Evolutionary conservation across 2,113 vertebrate species (phyloP).

Genomic region (Dipodomys stephensi): DNA sequence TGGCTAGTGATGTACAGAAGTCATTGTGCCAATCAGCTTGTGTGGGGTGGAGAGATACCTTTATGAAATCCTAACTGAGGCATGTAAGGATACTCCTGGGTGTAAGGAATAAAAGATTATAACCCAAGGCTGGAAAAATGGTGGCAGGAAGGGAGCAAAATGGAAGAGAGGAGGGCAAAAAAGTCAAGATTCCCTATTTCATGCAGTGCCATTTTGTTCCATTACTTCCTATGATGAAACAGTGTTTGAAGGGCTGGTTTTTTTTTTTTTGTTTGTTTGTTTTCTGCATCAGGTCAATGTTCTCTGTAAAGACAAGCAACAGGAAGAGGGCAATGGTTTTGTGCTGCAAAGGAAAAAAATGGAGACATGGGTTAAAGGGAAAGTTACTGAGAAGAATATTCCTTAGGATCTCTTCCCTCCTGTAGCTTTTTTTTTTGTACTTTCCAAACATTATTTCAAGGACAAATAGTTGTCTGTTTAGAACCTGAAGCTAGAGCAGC

Average conservation of each 20-base stretch:
- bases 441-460: slow-evolving; percentile 68
- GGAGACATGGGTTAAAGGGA: slow-evolving; percentile 46
- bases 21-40: background rate
- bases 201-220: slow-evolving; percentile 45
- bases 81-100: slow-evolving; percentile 14
- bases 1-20: background rate
- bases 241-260: slow-evolving; percentile 11
- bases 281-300: slow-evolving; percentile 70
- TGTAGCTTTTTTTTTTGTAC: slow-evolving; percentile 63
- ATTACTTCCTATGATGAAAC: slow-evolving; percentile 72
- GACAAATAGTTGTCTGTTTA: slow-evolving; percentile 61
- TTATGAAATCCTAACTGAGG: slow-evolving; percentile 26
- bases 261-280: background rate
- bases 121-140: background rate
- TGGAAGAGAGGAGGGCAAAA: background rate
- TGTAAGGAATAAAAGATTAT: background rate
- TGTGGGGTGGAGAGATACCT: background rate
- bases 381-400: slow-evolving; percentile 63
- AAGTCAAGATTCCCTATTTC: slow-evolving; percentile 58
- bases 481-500: slow-evolving; percentile 15
- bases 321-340: slow-evolving; percentile 69
- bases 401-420: slow-evolving; percentile 47
- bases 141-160: background rate
- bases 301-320: slow-evolving; percentile 72
- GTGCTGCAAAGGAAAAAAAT: slow-evolving; percentile 56